Conservation (phyloP, 2,888 invertebrate genomes). For the Creontiades dilutus region DNA sequence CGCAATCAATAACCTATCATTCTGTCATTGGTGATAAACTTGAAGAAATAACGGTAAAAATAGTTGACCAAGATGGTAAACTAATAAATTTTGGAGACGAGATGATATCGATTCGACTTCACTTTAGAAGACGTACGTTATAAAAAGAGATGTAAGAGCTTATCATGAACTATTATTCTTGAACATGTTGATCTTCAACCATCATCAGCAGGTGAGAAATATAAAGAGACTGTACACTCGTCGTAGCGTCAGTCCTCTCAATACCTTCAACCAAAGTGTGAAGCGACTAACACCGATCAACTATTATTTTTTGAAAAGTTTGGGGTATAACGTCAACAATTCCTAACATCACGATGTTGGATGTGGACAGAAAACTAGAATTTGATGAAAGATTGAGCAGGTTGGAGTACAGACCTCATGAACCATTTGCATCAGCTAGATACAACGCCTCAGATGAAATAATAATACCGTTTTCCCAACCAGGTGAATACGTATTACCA, state of each 20-base stretch:
- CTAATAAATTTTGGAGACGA: slow-evolving; percentile 67
- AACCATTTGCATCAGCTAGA: neutral
- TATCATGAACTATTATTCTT: neutral
- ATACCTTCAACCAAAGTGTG: neutral
- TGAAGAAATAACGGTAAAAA: slow-evolving; percentile 53
- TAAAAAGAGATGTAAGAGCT: neutral
- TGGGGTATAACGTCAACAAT: neutral
- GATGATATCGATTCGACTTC: neutral
- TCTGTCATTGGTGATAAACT: slow-evolving; percentile 35
- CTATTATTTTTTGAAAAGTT: neutral
- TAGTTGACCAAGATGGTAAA: slow-evolving; percentile 66
- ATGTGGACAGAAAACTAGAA: neutral
- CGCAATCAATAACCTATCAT: slow-evolving; percentile 54
- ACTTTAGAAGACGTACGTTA: neutral
- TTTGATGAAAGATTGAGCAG: neutral
- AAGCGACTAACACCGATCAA: neutral
- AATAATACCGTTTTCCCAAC: neutral
- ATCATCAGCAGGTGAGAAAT: neutral
- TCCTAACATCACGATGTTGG: neutral
- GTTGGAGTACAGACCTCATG: neutral
- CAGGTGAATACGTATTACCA: neutral
- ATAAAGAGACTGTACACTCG: neutral
- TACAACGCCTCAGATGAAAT: neutral
- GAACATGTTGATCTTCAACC: neutral
- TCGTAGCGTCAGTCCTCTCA: neutral